These are phyloP conservation scores for Clitarchus hookeri DNA, from an alignment of 2,888 invertebrate genomes.

Conservation along the genomic window DNA sequence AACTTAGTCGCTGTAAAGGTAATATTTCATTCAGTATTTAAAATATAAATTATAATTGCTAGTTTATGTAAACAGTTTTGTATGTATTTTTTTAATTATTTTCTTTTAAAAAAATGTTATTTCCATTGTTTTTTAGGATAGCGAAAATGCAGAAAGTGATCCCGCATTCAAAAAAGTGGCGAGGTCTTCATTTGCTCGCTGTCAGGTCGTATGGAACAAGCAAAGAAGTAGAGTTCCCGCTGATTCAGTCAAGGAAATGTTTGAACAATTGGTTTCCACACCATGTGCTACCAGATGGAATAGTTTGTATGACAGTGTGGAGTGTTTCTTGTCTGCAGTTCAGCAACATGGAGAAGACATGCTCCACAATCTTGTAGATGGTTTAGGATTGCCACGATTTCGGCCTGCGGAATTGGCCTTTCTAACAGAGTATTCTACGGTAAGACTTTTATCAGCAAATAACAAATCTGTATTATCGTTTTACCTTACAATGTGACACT, in stretches of 20 bases:
- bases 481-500: too few relatives aligned
- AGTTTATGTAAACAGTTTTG: not conserved
- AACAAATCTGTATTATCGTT: not conserved
- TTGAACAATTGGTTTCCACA: not conserved
- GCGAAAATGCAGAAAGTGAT: not conserved
- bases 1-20: not conserved
- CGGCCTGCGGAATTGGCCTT: not conserved
- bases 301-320: not conserved
- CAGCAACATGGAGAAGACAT: not conserved
- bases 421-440: not conserved
- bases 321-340: not conserved
- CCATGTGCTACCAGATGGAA: slow-evolving; percentile 1
- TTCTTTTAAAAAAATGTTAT: not conserved
- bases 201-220: not conserved
- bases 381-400: not conserved
- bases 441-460: not conserved
- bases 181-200: not conserved
- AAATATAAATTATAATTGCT: not conserved
- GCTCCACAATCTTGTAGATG: not conserved
- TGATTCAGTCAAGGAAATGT: not conserved
- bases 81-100: not conserved
- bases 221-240: not conserved
- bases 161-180: not conserved
- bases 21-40: not conserved
- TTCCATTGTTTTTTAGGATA: not conserved